Evolutionary conservation across 1,140 invertebrate genomes (phyloP).

Genomic region (Linepithema humile): DNA sequence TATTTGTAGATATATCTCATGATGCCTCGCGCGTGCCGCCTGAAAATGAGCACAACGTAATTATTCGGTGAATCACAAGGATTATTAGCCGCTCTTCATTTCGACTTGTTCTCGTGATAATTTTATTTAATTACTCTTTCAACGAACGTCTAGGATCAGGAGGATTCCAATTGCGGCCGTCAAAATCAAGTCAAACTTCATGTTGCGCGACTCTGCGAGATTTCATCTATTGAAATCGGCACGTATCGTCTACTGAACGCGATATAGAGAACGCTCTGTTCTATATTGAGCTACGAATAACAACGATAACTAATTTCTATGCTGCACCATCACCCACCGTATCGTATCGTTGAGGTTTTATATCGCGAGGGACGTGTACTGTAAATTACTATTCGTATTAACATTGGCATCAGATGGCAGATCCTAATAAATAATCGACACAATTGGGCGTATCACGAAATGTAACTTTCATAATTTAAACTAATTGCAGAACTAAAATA

Average conservation of each 20-base stretch:
- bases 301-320: conserved; percentile 12
- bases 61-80: not conserved
- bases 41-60: conserved; percentile 55
- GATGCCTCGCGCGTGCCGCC: not conserved
- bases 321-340: not conserved
- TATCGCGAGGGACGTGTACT: conserved; percentile 4
- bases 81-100: not conserved
- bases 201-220: not conserved
- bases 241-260: conserved; percentile 1
- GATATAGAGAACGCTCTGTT: not conserved
- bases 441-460: not conserved
- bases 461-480: not conserved
- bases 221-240: conserved; percentile 9
- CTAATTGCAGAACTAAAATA: not conserved
- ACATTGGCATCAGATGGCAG: not conserved
- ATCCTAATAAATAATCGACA: not conserved
- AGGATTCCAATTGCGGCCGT: conserved; percentile 39
- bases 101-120: not conserved
- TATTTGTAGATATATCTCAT: not conserved
- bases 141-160: conserved; percentile 72
- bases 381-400: conserved; percentile 46
- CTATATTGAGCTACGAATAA: conserved; percentile 21
- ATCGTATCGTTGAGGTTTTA: conserved; percentile 5
- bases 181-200: conserved; percentile 13
- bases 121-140: conserved; percentile 67